Percentiles rank a stretch among this genome's conserved stretches.
Evolutionary conservation across 1,140 invertebrate genomes (phyloP).

Genomic region (Gryon sp.): DNA sequence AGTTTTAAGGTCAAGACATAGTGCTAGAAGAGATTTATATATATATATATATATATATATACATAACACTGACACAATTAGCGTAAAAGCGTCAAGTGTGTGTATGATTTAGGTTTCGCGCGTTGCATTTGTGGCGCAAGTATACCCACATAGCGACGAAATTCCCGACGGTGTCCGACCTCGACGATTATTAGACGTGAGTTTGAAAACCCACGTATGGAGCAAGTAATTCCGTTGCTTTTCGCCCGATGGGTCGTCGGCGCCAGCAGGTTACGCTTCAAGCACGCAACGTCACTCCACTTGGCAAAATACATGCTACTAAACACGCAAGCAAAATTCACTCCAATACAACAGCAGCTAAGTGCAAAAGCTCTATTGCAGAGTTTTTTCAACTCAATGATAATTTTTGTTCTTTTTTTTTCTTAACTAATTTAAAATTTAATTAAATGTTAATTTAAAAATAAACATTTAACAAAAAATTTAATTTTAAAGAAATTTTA

Average conservation of each 20-base stretch:
- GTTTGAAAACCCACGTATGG: conserved; percentile 30
- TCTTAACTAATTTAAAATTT: too few relatives aligned
- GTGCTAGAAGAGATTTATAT: too few relatives aligned
- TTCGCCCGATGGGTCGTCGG: conserved; percentile 25
- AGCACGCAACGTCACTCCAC: conserved; percentile 53
- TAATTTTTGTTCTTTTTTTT: not conserved
- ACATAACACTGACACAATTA: conserved; percentile 26
- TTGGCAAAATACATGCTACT: conserved; percentile 47
- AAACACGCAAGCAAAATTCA: conserved; percentile 39
- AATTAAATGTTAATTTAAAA: too few relatives aligned
- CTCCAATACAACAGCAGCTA: conserved; percentile 22
- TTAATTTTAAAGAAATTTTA: too few relatives aligned
- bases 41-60: too few relatives aligned
- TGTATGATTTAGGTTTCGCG: conserved; percentile 19
- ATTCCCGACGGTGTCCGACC: conserved; percentile 21
- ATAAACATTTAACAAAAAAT: too few relatives aligned
- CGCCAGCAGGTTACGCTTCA: conserved; percentile 37
- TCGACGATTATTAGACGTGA: conserved; percentile 19
- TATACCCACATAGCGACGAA: conserved; percentile 23
- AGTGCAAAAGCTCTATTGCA: conserved; percentile 51
- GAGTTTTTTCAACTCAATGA: not conserved
- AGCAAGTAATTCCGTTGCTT: not conserved
- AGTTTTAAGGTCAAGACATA: conserved; percentile 13
- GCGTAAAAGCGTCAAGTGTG: not conserved
- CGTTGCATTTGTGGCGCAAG: not conserved